These are phyloP conservation scores for Steinernema feltiae DNA, from an alignment of 1,140 invertebrate species.

Conservation along the genomic window DNA sequence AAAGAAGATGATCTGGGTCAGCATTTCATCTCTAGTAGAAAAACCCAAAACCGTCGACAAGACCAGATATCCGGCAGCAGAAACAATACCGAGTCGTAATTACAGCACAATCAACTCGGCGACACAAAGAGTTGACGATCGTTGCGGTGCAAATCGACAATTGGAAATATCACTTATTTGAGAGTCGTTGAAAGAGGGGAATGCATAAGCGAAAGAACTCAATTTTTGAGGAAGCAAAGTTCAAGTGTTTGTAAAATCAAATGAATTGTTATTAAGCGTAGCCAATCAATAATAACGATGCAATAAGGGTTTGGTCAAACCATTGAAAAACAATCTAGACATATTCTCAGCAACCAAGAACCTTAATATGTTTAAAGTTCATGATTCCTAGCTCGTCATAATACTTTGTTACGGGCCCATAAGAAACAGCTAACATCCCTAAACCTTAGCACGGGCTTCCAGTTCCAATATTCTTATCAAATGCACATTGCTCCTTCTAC, in stretches of 20 bases:
- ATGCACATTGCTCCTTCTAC: too few relatives aligned
- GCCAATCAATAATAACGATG: too few relatives aligned
- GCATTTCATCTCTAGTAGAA: not conserved
- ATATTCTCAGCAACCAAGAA: not conserved
- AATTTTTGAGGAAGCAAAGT: too few relatives aligned
- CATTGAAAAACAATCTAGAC: not conserved
- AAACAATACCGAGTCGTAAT: not conserved
- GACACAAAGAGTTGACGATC: not conserved
- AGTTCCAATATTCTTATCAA: too few relatives aligned
- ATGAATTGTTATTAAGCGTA: too few relatives aligned
- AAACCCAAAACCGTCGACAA: conserved; percentile 13
- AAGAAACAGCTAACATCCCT: too few relatives aligned
- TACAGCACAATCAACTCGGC: not conserved
- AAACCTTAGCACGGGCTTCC: too few relatives aligned
- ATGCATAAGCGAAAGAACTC: too few relatives aligned
- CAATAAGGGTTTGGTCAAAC: not conserved
- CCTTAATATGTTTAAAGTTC: not conserved
- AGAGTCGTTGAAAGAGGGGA: too few relatives aligned
- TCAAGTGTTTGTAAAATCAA: too few relatives aligned
- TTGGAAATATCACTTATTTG: not conserved
- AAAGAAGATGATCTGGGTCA: conserved; percentile 11
- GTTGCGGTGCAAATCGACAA: not conserved
- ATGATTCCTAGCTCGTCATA: too few relatives aligned
- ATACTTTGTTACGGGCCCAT: too few relatives aligned
- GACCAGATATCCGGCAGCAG: conserved; percentile 9